Percentiles rank a stretch among this genome's conserved stretches.
Conservation (phyloP, 1,140 invertebrate genomes). For the Trachymyrmex septentrionalis region DNA sequence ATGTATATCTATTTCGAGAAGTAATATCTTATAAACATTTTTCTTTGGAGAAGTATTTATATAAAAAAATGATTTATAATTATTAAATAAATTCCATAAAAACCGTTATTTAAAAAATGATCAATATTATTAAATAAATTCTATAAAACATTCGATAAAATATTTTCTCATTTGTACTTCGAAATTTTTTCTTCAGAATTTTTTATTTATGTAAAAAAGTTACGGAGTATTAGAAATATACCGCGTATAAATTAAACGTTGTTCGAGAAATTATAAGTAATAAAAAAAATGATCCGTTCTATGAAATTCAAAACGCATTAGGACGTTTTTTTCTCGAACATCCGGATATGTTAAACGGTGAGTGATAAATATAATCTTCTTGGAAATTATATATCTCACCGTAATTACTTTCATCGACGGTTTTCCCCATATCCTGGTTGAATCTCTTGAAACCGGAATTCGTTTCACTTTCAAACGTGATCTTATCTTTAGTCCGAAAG, state of each 20-base stretch:
- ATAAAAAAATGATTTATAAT: neutral
- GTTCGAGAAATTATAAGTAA: neutral
- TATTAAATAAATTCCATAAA: neutral
- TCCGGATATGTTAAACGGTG: neutral
- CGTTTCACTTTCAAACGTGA: constrained; percentile 46
- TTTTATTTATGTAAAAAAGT: neutral
- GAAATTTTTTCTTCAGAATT: constrained; percentile 8
- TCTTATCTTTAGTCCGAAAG: constrained; percentile 46
- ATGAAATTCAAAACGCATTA: constrained; percentile 1
- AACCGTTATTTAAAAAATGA: too few species aligned
- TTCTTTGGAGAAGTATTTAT: neutral
- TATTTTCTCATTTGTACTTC: too few species aligned
- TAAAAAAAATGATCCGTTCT: neutral
- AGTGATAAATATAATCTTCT: neutral
- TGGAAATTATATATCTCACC: neutral
- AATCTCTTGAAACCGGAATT: constrained; percentile 14
- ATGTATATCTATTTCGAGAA: neutral
- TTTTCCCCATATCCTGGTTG: neutral
- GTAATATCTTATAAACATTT: neutral
- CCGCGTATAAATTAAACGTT: neutral
- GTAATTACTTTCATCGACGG: neutral
- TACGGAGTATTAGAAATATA: neutral
- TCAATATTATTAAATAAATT: too few species aligned
- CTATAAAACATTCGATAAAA: too few species aligned
- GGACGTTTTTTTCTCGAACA: neutral